phyloP scores from a whole-genome alignment of 2,113 vertebrate genomes.

The Malaclemys terrapin region DNA sequence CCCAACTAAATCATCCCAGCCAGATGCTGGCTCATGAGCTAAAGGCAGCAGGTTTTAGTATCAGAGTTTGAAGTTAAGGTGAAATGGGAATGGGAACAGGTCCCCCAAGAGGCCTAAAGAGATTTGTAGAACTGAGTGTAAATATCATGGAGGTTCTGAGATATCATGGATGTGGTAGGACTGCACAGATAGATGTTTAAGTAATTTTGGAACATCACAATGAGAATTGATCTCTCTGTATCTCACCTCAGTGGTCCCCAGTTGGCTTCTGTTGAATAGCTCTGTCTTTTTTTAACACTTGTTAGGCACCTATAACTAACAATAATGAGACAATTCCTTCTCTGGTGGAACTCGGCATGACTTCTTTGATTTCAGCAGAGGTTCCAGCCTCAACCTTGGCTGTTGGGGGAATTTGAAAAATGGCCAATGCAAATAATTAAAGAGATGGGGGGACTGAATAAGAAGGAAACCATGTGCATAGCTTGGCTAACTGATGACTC shows the following conservation, averaged over 20 bases:
- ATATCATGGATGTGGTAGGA: not conserved
- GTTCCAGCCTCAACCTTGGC: not conserved
- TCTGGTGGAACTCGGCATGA: not conserved
- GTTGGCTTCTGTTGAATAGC: not conserved
- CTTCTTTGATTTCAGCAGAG: not conserved
- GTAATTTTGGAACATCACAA: not conserved
- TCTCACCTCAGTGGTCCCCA: not conserved
- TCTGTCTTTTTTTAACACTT: not conserved
- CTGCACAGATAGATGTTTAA: not conserved
- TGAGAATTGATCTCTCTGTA: too few relatives aligned
- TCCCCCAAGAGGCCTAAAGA: not conserved
- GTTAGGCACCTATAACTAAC: not conserved
- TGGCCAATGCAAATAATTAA: not conserved
- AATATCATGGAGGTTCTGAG: not conserved
- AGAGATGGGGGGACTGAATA: not conserved
- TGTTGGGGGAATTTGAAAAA: not conserved
- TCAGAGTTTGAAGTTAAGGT: not conserved
- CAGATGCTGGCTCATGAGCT: not conserved
- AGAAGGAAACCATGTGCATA: not conserved
- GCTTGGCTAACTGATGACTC: not conserved
- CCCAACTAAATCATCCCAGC: too few relatives aligned
- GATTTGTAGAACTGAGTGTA: not conserved
- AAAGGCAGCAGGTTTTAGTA: not conserved
- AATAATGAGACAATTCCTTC: too few relatives aligned
- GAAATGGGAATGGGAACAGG: too few relatives aligned